Evolutionary conservation across 2,113 vertebrate genomes (phyloP).

Genomic region (Corythaeola cristata): DNA sequence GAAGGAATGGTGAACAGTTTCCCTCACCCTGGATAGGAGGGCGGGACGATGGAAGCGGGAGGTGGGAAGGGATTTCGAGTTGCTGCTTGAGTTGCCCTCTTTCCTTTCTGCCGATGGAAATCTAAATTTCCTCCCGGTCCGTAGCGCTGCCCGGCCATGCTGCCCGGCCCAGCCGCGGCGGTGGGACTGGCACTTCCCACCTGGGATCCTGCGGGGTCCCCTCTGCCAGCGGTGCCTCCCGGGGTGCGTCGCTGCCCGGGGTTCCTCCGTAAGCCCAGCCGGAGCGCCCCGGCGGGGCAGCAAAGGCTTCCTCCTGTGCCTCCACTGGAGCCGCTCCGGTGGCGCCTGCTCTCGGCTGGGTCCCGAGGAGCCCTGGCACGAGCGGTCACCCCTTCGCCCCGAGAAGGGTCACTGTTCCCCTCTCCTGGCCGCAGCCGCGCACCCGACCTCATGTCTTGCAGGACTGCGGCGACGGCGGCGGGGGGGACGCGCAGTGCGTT

Average conservation of each 20-base stretch:
- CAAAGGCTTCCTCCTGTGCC: accelerated
- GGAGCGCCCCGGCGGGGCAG: accelerated
- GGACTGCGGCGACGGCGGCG: constrained; percentile 81
- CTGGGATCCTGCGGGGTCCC: accelerated
- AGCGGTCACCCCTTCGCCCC: accelerated
- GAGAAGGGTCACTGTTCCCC: not conserved
- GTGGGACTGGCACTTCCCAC: not conserved
- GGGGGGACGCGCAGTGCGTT: constrained; percentile 66
- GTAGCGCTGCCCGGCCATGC: not conserved
- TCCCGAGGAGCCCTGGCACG: accelerated
- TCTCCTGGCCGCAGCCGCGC: accelerated
- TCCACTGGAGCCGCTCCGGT: not conserved
- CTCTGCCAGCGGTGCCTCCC: not conserved
- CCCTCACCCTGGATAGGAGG: not conserved
- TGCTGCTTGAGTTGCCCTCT: not conserved
- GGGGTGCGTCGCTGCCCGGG: accelerated
- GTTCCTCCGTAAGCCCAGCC: accelerated
- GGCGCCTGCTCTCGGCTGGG: accelerated
- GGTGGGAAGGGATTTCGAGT: not conserved
- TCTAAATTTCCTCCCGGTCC: not conserved
- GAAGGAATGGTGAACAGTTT: not conserved
- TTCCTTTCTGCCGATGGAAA: not conserved
- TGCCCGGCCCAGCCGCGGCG: not conserved
- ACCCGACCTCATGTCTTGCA: not conserved
- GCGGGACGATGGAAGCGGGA: not conserved